These are phyloP conservation scores for Drosophila tropicalis DNA, from an alignment of 1,140 invertebrate species.

Conservation along the genomic window DNA sequence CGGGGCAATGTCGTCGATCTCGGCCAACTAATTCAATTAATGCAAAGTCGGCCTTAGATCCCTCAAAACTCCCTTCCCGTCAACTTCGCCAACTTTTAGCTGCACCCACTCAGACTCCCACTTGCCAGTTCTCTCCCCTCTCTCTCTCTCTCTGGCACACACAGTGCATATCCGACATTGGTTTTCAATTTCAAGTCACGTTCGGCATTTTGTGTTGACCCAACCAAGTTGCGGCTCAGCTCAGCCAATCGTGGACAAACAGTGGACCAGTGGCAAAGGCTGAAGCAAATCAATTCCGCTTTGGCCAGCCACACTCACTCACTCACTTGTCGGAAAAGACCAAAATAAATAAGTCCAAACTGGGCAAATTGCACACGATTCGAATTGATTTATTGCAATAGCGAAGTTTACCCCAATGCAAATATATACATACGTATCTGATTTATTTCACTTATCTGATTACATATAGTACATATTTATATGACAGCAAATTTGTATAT, in stretches of 20 bases:
- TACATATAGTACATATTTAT: constrained; percentile 30
- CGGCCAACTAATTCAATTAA: constrained; percentile 42
- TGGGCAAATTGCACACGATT: constrained; percentile 8
- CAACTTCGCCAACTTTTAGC: constrained; percentile 12
- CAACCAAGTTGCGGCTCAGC: constrained; percentile 30
- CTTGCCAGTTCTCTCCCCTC: background rate
- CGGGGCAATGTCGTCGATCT: constrained; percentile 4
- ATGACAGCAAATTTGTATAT: constrained; percentile 59
- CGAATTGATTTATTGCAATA: constrained; percentile 57
- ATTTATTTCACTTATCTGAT: constrained; percentile 15
- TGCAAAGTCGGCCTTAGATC: constrained; percentile 36
- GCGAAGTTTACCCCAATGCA: constrained; percentile 22
- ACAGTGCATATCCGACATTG: constrained; percentile 50
- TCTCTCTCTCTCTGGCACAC: no score
- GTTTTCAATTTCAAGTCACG: constrained; percentile 75
- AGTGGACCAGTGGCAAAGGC: constrained; percentile 3
- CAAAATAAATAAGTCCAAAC: constrained; percentile 11
- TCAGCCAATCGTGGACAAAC: constrained; percentile 8
- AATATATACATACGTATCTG: background rate
- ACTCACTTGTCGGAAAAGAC: constrained; percentile 49
- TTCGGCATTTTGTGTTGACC: constrained; percentile 53
- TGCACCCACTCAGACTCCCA: constrained; percentile 1
- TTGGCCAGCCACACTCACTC: constrained; percentile 43
- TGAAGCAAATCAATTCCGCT: constrained; percentile 60
- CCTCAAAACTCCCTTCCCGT: constrained; percentile 27